phyloP scores from a whole-genome alignment of 2,888 invertebrate species.

The Bruchidius siliquastri region DNA sequence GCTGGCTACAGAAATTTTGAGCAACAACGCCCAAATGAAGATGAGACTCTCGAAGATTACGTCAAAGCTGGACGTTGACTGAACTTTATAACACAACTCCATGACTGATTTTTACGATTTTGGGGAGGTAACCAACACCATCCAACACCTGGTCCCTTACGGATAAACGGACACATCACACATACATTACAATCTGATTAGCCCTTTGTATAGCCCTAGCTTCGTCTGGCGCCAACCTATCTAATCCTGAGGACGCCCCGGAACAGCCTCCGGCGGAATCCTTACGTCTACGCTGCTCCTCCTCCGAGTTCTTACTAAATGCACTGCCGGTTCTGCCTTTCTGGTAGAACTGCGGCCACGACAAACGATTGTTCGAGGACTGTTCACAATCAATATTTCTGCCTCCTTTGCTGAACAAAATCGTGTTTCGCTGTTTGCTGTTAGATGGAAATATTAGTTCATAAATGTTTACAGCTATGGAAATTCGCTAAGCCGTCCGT shows the following conservation, averaged over 20 bases:
- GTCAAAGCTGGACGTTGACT: no score
- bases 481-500: no score
- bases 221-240: conserved; percentile 66
- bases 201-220: conserved; percentile 79
- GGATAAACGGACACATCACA: conserved; percentile 24
- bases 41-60: no score
- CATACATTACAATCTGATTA: conserved; percentile 85
- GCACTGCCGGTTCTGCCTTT: conserved; percentile 28
- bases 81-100: no score
- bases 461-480: no score
- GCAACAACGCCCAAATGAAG: no score
- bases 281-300: conserved; percentile 48
- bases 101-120: neutral
- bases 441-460: conserved; percentile 2
- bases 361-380: conserved; percentile 50
- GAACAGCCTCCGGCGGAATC: conserved; percentile 38
- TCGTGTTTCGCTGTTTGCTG: conserved; percentile 47
- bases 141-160: neutral
- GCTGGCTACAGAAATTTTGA: no score
- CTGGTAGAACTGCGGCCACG: conserved; percentile 55
- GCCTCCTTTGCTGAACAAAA: conserved; percentile 37
- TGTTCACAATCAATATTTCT: conserved; percentile 49
- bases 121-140: neutral
- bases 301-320: conserved; percentile 42
- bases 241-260: conserved; percentile 50